These are phyloP conservation scores for Deroptyus accipitrinus DNA, from an alignment of 2,113 vertebrate species.

Conservation along the genomic window DNA sequence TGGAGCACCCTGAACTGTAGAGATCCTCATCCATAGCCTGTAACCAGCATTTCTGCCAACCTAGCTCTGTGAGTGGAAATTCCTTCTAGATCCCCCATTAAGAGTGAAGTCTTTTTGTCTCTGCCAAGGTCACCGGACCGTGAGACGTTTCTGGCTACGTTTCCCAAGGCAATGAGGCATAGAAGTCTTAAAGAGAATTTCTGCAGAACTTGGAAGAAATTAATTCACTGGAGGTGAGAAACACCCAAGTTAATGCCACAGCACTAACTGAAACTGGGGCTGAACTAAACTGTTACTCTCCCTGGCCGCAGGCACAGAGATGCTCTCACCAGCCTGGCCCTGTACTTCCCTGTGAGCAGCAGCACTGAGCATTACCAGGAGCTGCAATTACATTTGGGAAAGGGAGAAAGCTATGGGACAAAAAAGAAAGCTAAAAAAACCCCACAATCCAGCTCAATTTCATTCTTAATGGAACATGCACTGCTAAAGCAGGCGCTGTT, in stretches of 20 bases:
- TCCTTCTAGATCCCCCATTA: not conserved
- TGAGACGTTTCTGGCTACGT: not conserved
- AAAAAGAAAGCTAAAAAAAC: not conserved
- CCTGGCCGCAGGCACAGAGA: not conserved
- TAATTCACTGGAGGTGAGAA: not conserved
- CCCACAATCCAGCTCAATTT: not conserved
- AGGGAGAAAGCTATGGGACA: not conserved
- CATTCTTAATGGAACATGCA: not conserved
- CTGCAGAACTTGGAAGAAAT: not conserved
- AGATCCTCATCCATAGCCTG: not conserved
- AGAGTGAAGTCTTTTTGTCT: not conserved
- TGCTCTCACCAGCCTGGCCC: not conserved
- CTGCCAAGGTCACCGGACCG: not conserved
- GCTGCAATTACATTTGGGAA: not conserved
- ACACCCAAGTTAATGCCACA: not conserved
- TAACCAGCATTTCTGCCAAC: not conserved
- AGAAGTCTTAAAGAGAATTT: not conserved
- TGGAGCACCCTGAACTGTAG: not conserved
- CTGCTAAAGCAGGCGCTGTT: not conserved
- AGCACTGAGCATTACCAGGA: not conserved
- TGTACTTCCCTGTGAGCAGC: not conserved
- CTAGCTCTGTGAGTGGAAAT: not conserved
- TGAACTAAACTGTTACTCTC: not conserved
- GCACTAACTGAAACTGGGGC: not conserved
- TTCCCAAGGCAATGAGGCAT: not conserved